Percentiles rank a stretch among this genome's conserved stretches.
Conservation (phyloP, 2,888 invertebrate genomes). For the Unio delphinus region DNA sequence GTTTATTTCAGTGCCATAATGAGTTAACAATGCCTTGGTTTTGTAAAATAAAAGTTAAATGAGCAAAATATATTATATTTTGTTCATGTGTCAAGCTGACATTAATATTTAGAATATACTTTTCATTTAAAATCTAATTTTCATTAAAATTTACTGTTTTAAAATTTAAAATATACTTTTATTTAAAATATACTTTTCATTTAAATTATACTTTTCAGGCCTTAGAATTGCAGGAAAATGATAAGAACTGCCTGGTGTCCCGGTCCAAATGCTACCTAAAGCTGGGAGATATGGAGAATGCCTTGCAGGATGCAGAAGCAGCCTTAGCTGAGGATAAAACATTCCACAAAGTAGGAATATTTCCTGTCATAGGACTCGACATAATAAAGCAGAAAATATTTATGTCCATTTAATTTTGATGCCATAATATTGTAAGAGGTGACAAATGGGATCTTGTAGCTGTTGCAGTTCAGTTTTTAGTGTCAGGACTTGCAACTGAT, state of each 20-base stretch:
- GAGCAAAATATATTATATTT: no score
- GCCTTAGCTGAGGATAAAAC: constrained; percentile 77
- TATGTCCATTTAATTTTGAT: no score
- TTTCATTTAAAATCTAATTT: constrained; percentile 18
- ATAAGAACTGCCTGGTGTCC: constrained; percentile 89
- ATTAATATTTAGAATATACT: constrained; percentile 5
- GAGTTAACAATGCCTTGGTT: background rate
- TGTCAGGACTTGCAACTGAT: no score
- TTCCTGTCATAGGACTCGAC: background rate
- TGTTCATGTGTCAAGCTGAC: background rate
- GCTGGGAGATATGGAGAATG: constrained; percentile 88
- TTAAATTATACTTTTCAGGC: constrained; percentile 69
- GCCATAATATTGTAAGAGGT: no score
- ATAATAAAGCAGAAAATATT: no score
- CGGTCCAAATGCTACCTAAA: constrained; percentile 91
- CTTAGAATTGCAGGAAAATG: constrained; percentile 86
- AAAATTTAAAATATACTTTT: constrained; percentile 1
- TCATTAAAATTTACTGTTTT: background rate
- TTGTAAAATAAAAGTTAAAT: background rate
- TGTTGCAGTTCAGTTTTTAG: no score
- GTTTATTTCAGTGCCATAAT: background rate
- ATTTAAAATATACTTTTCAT: background rate
- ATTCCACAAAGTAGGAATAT: constrained; percentile 60
- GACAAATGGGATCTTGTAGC: no score
- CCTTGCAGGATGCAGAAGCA: constrained; percentile 87